A percentile compares a stretch with the other conserved stretches of the same genome.
Evolutionary conservation across 1,140 invertebrate species (phyloP).

Genomic region (Heliothis subflexa): DNA sequence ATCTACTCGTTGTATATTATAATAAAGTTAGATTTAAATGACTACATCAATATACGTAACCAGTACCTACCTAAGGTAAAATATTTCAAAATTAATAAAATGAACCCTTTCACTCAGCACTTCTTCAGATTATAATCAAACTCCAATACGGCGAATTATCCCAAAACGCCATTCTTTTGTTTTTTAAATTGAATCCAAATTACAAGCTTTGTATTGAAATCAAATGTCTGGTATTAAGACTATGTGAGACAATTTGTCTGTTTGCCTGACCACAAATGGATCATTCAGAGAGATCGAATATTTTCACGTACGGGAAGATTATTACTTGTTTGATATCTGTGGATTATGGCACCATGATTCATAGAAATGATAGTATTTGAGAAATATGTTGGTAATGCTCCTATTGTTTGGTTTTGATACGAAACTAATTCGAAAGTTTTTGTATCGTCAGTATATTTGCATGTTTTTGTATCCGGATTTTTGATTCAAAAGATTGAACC

Average conservation of each 20-base stretch:
- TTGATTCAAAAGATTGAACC: no score
- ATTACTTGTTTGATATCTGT: neutral
- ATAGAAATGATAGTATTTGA: no score
- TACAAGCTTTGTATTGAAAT: conserved; percentile 13
- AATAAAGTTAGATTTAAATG: no score
- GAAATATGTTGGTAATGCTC: neutral
- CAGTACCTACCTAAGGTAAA: no score
- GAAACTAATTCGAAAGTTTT: no score
- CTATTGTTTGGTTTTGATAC: neutral
- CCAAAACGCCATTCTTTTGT: conserved; percentile 10
- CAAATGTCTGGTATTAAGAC: neutral
- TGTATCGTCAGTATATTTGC: no score
- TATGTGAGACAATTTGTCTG: neutral
- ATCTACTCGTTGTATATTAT: no score
- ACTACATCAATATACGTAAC: no score
- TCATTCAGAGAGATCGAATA: neutral
- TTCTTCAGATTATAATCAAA: neutral
- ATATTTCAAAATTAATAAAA: neutral
- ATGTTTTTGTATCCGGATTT: no score
- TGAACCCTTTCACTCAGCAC: neutral
- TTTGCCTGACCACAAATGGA: conserved; percentile 2
- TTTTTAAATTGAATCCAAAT: neutral
- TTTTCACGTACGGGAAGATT: neutral
- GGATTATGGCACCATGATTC: no score
- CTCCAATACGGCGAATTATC: neutral